Evolutionary conservation across 2,113 vertebrate genomes (phyloP).

Genomic region (Silurus meridionalis): DNA sequence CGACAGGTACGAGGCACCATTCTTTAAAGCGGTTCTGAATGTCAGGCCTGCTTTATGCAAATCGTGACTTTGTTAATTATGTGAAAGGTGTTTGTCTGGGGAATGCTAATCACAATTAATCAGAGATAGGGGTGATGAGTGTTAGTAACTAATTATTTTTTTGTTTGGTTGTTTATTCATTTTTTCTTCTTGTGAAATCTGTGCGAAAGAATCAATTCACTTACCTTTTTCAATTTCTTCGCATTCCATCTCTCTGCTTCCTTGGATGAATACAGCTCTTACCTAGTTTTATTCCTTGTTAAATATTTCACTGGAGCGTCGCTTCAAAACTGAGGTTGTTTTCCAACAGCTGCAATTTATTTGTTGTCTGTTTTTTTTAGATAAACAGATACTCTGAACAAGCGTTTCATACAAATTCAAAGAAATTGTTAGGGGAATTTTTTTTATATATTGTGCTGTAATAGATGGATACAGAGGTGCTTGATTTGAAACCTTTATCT

Average conservation of each 20-base stretch:
- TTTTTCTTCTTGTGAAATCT: background rate
- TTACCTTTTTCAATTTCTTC: background rate
- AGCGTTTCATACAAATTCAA: constrained; percentile 13
- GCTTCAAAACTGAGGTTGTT: constrained; percentile 6
- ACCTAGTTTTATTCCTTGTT: background rate
- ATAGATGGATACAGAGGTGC: constrained; percentile 33
- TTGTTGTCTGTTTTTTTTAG: constrained; percentile 25
- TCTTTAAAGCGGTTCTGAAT: background rate
- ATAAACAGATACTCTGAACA: constrained; percentile 32
- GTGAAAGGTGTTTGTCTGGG: background rate
- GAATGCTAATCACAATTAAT: constrained; percentile 22
- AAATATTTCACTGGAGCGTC: constrained; percentile 28
- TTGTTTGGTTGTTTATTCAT: background rate
- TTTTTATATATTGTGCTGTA: constrained; percentile 13
- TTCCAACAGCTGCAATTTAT: constrained; percentile 51
- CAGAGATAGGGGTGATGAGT: background rate
- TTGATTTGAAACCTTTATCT: constrained; percentile 2
- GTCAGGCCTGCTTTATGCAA: constrained; percentile 4
- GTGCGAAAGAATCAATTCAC: background rate
- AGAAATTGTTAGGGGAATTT: constrained; percentile 36
- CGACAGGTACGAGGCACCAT: constrained; percentile 80
- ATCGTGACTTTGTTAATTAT: constrained; percentile 40
- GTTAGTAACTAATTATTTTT: background rate
- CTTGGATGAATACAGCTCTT: background rate
- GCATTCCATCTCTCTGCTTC: background rate